Percentiles rank a stretch among this genome's conserved stretches.
phyloP scores from a whole-genome alignment of 1,140 invertebrate species.

The Amyelois transitella region DNA sequence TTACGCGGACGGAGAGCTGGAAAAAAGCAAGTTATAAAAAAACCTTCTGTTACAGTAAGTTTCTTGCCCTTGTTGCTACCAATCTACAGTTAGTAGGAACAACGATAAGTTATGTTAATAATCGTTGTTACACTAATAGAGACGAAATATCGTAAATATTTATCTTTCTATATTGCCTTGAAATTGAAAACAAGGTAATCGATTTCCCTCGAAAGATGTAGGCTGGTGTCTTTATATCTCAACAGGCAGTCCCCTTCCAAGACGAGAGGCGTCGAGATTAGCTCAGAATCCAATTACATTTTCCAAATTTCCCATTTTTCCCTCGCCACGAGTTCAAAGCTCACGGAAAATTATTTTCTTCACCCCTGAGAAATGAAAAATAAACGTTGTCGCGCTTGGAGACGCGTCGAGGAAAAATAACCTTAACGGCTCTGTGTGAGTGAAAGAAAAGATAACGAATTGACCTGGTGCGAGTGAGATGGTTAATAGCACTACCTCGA shows the following conservation, averaged over 20 bases:
- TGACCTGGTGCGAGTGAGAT: slow-evolving; percentile 22
- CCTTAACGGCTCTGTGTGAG: slow-evolving; percentile 29
- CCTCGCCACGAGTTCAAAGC: slow-evolving; percentile 64
- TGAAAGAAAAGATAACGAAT: slow-evolving; percentile 15
- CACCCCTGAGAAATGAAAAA: slow-evolving; percentile 67
- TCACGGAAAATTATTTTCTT: slow-evolving; percentile 70
- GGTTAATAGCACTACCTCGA: slow-evolving; percentile 17
- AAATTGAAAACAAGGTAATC: too few species aligned
- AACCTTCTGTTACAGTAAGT: too few species aligned
- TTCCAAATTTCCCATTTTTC: slow-evolving; percentile 68
- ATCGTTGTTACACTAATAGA: too few species aligned
- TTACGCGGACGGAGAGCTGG: too few species aligned
- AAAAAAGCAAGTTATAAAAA: too few species aligned
- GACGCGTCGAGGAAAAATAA: slow-evolving; percentile 27
- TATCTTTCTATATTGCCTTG: too few species aligned
- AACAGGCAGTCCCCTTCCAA: slow-evolving; percentile 47
- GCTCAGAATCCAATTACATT: slow-evolving; percentile 70
- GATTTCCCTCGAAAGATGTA: slow-evolving; percentile 4
- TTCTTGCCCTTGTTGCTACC: too few species aligned
- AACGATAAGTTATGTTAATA: too few species aligned
- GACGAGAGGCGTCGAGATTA: slow-evolving; percentile 64
- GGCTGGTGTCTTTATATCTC: slow-evolving; percentile 32
- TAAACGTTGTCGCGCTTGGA: slow-evolving; percentile 44
- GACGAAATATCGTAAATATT: too few species aligned
- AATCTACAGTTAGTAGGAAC: too few species aligned